These are phyloP conservation scores for Agrenia bidenticulata DNA, from an alignment of 2,888 invertebrate species.

Conservation along the genomic window DNA sequence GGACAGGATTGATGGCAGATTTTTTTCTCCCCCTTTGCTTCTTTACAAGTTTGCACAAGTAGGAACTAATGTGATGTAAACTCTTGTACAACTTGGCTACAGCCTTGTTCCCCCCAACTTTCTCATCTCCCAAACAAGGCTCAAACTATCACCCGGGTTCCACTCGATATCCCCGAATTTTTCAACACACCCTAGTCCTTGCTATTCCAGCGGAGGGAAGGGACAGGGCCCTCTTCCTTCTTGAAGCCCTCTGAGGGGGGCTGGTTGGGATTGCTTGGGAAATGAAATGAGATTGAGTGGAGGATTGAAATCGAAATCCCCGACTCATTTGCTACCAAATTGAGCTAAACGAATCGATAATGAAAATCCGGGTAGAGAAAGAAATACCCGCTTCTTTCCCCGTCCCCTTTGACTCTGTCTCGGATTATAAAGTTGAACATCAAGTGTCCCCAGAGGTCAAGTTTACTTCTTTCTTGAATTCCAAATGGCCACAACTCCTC, in stretches of 20 bases:
- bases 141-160: no score
- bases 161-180: no score
- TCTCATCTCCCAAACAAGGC: no score
- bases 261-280: background rate
- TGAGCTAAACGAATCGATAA: slow-evolving; percentile 44
- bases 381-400: slow-evolving; percentile 16
- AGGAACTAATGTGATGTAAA: no score
- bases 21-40: background rate
- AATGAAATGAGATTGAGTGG: slow-evolving; percentile 18
- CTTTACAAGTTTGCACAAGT: no score
- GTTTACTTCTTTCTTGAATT: slow-evolving; percentile 12
- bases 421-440: slow-evolving; percentile 6
- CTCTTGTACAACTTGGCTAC: no score
- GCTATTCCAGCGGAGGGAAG: background rate
- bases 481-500: background rate
- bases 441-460: slow-evolving; percentile 25
- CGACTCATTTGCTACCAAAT: slow-evolving; percentile 47
- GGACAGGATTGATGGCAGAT: slow-evolving; percentile 9
- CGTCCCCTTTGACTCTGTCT: background rate
- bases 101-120: no score
- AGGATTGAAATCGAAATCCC: slow-evolving; percentile 27
- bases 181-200: no score
- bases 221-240: background rate
- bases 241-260: no score
- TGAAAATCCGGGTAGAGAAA: slow-evolving; percentile 21